phyloP scores from a whole-genome alignment of 2,888 invertebrate species.

The Acanthopleura granulata region DNA sequence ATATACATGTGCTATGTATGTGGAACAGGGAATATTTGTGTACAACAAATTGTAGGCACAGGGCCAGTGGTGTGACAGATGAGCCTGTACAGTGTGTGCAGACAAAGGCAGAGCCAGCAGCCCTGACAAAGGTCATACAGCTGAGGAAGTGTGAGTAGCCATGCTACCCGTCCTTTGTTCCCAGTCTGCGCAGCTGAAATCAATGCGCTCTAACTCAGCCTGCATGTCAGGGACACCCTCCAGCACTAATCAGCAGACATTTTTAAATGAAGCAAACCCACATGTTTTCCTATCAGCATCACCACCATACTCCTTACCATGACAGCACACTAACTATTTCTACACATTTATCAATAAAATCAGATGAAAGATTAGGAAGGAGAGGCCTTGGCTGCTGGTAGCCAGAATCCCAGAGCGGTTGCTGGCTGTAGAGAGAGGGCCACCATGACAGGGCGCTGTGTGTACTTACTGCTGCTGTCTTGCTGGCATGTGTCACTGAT shows the following conservation, averaged over 20 bases:
- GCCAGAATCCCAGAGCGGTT: too few species aligned
- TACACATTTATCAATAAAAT: too few species aligned
- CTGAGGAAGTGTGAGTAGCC: neutral
- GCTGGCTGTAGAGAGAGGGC: too few species aligned
- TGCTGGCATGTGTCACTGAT: conserved; percentile 19
- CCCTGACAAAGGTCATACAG: neutral
- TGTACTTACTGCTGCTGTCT: conserved; percentile 16
- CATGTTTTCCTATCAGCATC: neutral
- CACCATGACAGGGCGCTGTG: neutral
- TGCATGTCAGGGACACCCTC: neutral
- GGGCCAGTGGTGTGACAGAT: too few species aligned
- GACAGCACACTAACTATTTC: too few species aligned
- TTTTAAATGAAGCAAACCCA: conserved; percentile 5
- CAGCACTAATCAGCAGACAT: conserved; percentile 12
- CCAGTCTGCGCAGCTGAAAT: conserved; percentile 12
- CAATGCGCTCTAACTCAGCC: neutral
- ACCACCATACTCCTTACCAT: too few species aligned
- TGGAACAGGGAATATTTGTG: too few species aligned
- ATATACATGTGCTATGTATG: too few species aligned
- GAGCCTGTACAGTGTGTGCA: neutral
- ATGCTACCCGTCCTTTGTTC: conserved; percentile 16
- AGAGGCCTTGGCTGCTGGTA: too few species aligned
- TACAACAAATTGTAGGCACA: too few species aligned
- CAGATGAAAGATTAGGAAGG: too few species aligned
- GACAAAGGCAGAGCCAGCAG: neutral